Evolutionary conservation across 37 sponge, comb jelly and placozoan species (phyloP), one percentile per base, ranked within the genome.

Genomic region (Eunapius fragilis): DNA sequence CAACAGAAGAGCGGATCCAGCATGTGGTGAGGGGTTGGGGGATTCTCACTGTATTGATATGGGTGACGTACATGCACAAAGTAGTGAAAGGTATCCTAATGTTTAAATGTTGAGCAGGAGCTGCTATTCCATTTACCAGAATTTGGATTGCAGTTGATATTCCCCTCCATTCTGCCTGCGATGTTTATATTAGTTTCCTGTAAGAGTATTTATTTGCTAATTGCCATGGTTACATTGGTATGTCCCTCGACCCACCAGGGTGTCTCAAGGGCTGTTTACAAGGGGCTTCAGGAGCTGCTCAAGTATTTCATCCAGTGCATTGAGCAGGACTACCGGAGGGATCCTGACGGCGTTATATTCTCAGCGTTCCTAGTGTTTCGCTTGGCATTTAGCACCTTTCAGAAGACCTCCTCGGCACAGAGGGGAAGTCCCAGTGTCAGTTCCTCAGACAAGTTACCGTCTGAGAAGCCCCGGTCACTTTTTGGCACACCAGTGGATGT

Each of bases 351-450:
- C 10, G 25, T 75, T 71, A 79, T 95, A 31, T 80, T 85, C 70
- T 95, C 95, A 12, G 81, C 72, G 31, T 95, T 92, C 75, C 84
- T 95, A 32, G 34, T 95, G 37, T 67, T 95, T 19, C 38, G 90
- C 17, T 38, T 95, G 3, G 85, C 91, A 30, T 87, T 86, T 31
- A 70, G 70, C 72, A 31, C 86, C 70, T 86, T 83, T 87, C 82
- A 13, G 58, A 58, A 58, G 58, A 58, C 58, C 58, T 58, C 58
- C 58, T 19, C 58, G 14, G 58, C 17, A 58, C 58, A 58, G 58
- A 58, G 58, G 58, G 58, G 58, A 58, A 58, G 58, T 17, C 19
- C 22, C 22, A 58, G 58, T 58, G 58, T 4, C 14, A 17, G 58
- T 1, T 58, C 58, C 14, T 1, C 58, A 58, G 58, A 58, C 58